A percentile compares a stretch with the other conserved stretches of the same genome.
Conservation (phyloP, 2,888 invertebrate species). For the Adela reaumurella region DNA sequence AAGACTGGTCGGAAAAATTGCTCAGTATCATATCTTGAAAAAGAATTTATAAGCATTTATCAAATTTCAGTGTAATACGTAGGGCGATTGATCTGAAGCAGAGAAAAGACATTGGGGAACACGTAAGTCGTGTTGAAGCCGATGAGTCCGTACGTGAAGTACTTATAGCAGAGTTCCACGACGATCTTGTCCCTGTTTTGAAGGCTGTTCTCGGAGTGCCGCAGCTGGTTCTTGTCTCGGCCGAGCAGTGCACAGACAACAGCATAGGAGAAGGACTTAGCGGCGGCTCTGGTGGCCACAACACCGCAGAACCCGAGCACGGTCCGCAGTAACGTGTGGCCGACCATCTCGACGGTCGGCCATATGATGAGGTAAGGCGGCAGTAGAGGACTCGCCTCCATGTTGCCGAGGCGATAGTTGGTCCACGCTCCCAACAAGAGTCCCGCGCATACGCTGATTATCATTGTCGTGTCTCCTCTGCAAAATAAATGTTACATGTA, state of each 20-base stretch:
- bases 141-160: conserved; percentile 74
- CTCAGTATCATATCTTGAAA: too few species aligned
- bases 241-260: conserved; percentile 67
- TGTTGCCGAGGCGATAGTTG: conserved; percentile 75
- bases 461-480: conserved; percentile 88
- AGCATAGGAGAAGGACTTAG: conserved; percentile 67
- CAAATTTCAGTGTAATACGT: conserved; percentile 85
- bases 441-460: conserved; percentile 78
- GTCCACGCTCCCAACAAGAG: conserved; percentile 79
- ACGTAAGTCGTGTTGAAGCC: conserved; percentile 75
- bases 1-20: too few species aligned
- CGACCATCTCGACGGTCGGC: conserved; percentile 72
- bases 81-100: conserved; percentile 73
- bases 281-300: conserved; percentile 62
- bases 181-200: conserved; percentile 69
- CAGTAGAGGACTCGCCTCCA: conserved; percentile 53
- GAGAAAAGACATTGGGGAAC: conserved; percentile 73
- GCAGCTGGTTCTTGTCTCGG: conserved; percentile 62
- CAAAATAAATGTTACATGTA: too few species aligned
- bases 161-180: conserved; percentile 81
- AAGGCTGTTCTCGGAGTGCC: conserved; percentile 61
- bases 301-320: conserved; percentile 74
- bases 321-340: conserved; percentile 64
- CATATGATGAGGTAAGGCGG: conserved; percentile 77
- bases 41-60: conserved; percentile 18